phyloP scores from a whole-genome alignment of 2,113 vertebrate genomes.

The Hippocampus comes region DNA sequence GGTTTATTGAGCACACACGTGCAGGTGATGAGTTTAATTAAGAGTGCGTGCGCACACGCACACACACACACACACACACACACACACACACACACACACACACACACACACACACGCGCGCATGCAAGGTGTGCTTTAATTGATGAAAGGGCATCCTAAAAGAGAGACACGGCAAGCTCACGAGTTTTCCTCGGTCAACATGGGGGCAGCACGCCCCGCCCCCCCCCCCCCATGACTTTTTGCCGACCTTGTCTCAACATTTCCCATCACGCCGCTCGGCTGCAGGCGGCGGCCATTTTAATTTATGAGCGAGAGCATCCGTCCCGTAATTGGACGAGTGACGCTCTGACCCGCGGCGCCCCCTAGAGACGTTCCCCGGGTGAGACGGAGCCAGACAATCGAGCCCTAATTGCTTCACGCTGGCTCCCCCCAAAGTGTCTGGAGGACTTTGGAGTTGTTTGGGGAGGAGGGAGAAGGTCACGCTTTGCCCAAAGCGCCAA shows the following conservation, averaged over 20 bases:
- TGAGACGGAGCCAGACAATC: background rate
- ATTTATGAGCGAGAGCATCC: slow-evolving; percentile 2
- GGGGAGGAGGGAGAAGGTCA: background rate
- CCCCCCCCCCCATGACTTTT: background rate
- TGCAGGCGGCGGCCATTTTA: background rate
- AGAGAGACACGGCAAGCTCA: background rate
- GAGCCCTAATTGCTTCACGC: background rate
- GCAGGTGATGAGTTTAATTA: background rate
- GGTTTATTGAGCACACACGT: background rate
- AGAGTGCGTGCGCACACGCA: background rate
- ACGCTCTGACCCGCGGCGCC: slow-evolving; percentile 1
- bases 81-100: background rate
- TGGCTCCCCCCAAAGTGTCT: background rate
- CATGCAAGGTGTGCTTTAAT: background rate
- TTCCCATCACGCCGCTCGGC: background rate
- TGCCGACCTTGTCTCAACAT: background rate
- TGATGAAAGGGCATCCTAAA: background rate
- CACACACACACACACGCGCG: background rate
- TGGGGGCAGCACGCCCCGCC: background rate
- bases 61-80: background rate
- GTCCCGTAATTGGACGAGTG: slow-evolving; percentile 1
- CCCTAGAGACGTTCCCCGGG: background rate
- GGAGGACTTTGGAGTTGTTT: background rate
- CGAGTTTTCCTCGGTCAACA: background rate
- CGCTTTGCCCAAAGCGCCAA: background rate